A percentile compares a stretch with the other conserved stretches of the same genome.
Conservation (phyloP, 37 sponge, comb jelly and placozoan genomes). For the Oscarella lobularis region DNA sequence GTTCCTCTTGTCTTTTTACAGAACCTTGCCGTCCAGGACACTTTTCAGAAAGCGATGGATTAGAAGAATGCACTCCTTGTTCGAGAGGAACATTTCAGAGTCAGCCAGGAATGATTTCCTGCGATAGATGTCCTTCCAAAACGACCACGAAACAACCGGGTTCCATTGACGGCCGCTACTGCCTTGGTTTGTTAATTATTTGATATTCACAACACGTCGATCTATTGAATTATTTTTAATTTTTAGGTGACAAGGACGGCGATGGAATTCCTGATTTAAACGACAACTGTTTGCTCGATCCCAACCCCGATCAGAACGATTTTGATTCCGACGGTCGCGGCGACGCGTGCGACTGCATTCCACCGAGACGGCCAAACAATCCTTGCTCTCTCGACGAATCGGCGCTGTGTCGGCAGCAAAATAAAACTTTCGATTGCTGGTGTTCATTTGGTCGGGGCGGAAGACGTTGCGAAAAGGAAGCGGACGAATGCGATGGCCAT, state of each 20-base stretch:
- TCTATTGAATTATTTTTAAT: neutral
- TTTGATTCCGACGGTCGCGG: neutral
- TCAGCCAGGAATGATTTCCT: neutral
- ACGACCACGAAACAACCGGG: neutral
- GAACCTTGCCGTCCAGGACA: neutral
- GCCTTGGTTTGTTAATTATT: neutral
- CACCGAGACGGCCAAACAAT: no score
- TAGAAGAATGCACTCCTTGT: neutral
- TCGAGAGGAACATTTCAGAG: neutral
- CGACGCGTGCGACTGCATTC: constrained; percentile 9
- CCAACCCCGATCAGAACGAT: neutral
- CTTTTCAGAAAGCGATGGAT: neutral
- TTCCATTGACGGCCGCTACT: neutral
- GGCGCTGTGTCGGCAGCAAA: neutral
- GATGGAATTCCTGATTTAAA: neutral
- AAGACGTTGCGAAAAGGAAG: neutral
- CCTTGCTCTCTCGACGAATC: neutral
- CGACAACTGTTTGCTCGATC: neutral
- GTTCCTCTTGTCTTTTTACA: no score
- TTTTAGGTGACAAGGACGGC: neutral
- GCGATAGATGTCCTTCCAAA: neutral
- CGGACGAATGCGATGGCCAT: neutral
- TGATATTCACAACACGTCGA: no score
- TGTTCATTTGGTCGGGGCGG: neutral
- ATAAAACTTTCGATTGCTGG: neutral